A percentile compares a stretch with the other conserved stretches of the same genome.
Conservation (phyloP, 2,888 invertebrate species). For the Tipula lateralis region DNA sequence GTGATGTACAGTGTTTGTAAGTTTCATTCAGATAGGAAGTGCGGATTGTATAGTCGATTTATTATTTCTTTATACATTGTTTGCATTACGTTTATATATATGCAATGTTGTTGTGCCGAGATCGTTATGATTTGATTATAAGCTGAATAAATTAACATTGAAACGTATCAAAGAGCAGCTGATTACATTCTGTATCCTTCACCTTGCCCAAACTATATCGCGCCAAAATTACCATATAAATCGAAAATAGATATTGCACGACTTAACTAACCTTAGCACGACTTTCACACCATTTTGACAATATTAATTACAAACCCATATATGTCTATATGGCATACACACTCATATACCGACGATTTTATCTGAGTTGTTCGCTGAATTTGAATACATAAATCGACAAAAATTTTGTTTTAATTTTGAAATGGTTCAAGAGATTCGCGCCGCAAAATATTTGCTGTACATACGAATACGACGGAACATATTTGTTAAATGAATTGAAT, state of each 20-base stretch:
- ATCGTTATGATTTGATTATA: neutral
- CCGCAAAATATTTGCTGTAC: neutral
- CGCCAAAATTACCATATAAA: neutral
- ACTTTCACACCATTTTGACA: conserved; percentile 1
- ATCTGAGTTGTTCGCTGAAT: neutral
- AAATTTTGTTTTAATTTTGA: neutral
- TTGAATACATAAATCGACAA: neutral
- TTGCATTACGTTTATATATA: neutral
- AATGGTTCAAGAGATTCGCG: neutral
- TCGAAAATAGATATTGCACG: neutral
- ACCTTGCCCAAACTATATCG: neutral
- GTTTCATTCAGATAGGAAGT: neutral
- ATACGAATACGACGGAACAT: neutral
- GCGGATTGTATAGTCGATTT: neutral
- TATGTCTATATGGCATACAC: neutral
- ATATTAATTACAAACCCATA: neutral
- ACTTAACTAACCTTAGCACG: neutral
- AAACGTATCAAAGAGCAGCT: no score
- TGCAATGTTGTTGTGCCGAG: neutral
- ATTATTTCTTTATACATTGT: neutral
- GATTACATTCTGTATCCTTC: neutral
- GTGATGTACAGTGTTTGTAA: neutral
- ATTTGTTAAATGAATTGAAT: neutral
- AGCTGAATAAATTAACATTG: neutral
- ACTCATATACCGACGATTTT: neutral